Base-by-base conservation (phyloP, 2,888 invertebrate genomes). In the Penaeus monodon region DNA sequence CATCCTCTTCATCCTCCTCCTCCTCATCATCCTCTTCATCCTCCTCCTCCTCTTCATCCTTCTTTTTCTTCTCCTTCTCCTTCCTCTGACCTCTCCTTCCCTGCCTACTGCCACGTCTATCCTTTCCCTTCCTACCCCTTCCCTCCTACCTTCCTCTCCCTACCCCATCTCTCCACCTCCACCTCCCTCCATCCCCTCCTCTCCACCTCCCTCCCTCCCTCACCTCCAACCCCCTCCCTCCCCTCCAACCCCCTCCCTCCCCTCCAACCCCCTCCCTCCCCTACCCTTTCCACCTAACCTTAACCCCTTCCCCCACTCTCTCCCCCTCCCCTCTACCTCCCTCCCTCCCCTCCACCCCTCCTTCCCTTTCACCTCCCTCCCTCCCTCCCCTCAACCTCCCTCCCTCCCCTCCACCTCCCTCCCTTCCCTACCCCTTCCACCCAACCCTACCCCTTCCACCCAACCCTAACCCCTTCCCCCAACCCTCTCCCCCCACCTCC, bases 161-260 rank as follows among this genome's bases (percentile, higher is more conserved):
- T n/a, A 70, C 70, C 27, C 70, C 24, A 29, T 14, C 29, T 70
- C 17, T 27, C 33, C 29, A 20, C 70, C 4, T 22, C n/a, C 33
- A 20, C 70, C 24, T 70, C 70, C 24, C 17, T 14, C 27, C 70
- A 70, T 27, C 3, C 70, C 24, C 24, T 24, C 70, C 14, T 27
- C 17, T 29, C 33, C 33, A 20, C 2, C 29, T 57, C 78, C 66
- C 44, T 57, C 66, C 63, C 79, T 79, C 80, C 73, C 65, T 24
- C 74, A 33, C 68, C 73, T 84, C 76, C 76, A 73, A 38, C 74
- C 12, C 76, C 64, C 29, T 66, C 33, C 57, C 17, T 73, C 65
- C 83, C 64, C 24, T 49, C 49, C 81, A 22, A 20, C n/a, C 10
- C 1, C 44, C 44, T 7, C 44, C 81, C 44, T 3, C 70, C 70